Base-by-base conservation (phyloP, 2,888 invertebrate genomes). In the Nebria brevicollis region DNA sequence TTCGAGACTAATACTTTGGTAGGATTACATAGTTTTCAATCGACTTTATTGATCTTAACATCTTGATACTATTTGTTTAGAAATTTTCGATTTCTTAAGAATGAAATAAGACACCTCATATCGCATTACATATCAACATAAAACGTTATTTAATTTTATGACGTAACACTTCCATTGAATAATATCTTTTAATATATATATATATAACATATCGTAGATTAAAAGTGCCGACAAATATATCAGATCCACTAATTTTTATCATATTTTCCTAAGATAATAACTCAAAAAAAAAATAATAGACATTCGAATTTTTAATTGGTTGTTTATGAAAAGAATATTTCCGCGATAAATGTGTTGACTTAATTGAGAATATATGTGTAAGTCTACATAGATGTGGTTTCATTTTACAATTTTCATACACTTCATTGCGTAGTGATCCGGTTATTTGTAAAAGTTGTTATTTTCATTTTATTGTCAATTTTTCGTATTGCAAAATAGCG, bases 361-460 rank as follows among this genome's bases (percentile, higher is more conserved):
- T 2, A 54, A 54, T 54, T 11, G 13, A 54, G 54, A 3, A 7
- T 7, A 4, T 34, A 34, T 54, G 13, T 13, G 54, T 54, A 54
- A 54, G 54, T 54, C 13, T 8, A 13, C 8, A 11, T 13, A 54
- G 54, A 54, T 3, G 13, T 6, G 74, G 78, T 78, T 25, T 78
- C 78, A 43, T 66, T 65, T 78, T 78, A 78, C 78, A 78, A 78
- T 66, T 78, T 78, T 73, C 34, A 26, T 20, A 73, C 15, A 64
- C 78, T 74, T 74, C 78, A 78, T 42, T 78, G 78, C 42, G 15
- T 68, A 66, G 43, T 41, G 34, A 78, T 54, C 78, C 66, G 78
- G 78, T 78, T 54, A 54, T 54, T 78, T 66, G 3, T 5, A 15
- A 8, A 25, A 34, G 34, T 13, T 73, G 41, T 78, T 78, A 78